Evolutionary conservation across 2,797 vertebrate genomes (phyloP).

Genomic region (Danio tinwini): DNA sequence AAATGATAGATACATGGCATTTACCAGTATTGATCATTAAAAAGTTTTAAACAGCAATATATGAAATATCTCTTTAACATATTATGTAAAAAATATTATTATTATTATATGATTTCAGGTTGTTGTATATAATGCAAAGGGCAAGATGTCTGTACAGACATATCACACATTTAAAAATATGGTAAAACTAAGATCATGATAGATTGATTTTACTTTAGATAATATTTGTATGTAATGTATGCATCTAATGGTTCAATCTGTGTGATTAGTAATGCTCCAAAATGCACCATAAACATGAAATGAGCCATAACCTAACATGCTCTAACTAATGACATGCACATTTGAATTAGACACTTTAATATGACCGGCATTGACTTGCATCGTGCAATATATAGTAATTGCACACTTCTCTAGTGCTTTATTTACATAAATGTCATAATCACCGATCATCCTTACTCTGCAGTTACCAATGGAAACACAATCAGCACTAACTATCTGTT

Average conservation of each 20-base stretch:
- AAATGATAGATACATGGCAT: not conserved
- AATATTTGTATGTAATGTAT: too few species aligned
- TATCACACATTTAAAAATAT: not conserved
- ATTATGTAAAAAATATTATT: not conserved
- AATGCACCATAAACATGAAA: not conserved
- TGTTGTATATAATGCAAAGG: not conserved
- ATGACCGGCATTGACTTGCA: not conserved
- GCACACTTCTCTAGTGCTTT: not conserved
- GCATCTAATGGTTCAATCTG: too few species aligned
- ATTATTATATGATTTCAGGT: not conserved
- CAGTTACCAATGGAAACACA: slow-evolving; percentile 17
- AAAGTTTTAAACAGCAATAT: not conserved
- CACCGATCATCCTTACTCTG: not conserved
- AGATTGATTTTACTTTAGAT: too few species aligned
- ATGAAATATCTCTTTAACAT: not conserved
- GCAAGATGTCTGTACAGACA: not conserved
- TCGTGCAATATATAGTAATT: not conserved
- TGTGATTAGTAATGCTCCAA: not conserved
- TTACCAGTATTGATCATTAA: too few species aligned
- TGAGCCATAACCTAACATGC: not conserved
- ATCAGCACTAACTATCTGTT: slow-evolving; percentile 10
- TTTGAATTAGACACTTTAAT: not conserved
- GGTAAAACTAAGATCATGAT: too few species aligned
- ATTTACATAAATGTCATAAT: slow-evolving; percentile 7
- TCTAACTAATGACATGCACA: not conserved